A percentile compares a stretch with the other conserved stretches of the same genome.
phyloP scores from a whole-genome alignment of 2,113 vertebrate genomes.

The Ornithorhynchus anatinus region DNA sequence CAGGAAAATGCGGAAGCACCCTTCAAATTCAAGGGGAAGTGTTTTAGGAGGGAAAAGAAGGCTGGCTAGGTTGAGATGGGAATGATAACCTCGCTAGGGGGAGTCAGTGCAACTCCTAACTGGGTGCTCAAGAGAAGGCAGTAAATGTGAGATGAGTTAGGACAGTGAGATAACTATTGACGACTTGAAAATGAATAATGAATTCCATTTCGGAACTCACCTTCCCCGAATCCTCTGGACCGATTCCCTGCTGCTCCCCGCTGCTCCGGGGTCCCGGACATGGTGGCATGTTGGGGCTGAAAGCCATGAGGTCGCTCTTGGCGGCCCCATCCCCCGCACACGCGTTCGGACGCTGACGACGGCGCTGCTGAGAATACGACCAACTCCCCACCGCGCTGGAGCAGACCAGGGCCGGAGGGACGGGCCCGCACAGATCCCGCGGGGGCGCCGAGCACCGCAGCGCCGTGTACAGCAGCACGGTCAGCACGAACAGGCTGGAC shows the following conservation, averaged over 20 bases:
- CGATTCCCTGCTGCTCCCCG: neutral
- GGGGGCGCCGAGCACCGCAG: slow-evolving; percentile 6
- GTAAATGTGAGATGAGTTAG: too few relatives aligned
- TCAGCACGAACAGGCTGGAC: slow-evolving; percentile 42
- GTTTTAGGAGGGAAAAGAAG: too few relatives aligned
- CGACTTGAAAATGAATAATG: too few relatives aligned
- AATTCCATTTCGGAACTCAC: slow-evolving; percentile 14
- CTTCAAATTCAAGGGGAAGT: too few relatives aligned
- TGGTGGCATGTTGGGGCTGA: slow-evolving; percentile 60
- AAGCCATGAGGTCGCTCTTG: slow-evolving; percentile 70
- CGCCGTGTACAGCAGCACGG: slow-evolving; percentile 11
- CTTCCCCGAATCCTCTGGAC: slow-evolving; percentile 20
- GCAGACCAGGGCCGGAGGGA: slow-evolving; percentile 38
- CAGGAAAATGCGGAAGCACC: too few relatives aligned
- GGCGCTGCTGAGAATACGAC: slow-evolving; percentile 45
- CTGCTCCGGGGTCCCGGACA: neutral
- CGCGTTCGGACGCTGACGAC: slow-evolving; percentile 45
- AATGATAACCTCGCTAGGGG: too few relatives aligned
- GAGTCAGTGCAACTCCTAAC: too few relatives aligned
- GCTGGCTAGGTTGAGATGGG: too few relatives aligned
- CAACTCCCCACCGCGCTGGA: slow-evolving; percentile 44
- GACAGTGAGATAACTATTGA: too few relatives aligned
- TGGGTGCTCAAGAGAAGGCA: too few relatives aligned
- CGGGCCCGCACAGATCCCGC: neutral
- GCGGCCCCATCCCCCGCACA: slow-evolving; percentile 36